Evolutionary conservation across 53 echinoderm and acorn worm species (phyloP).

Genomic region (Mesocentrotus franciscanus): DNA sequence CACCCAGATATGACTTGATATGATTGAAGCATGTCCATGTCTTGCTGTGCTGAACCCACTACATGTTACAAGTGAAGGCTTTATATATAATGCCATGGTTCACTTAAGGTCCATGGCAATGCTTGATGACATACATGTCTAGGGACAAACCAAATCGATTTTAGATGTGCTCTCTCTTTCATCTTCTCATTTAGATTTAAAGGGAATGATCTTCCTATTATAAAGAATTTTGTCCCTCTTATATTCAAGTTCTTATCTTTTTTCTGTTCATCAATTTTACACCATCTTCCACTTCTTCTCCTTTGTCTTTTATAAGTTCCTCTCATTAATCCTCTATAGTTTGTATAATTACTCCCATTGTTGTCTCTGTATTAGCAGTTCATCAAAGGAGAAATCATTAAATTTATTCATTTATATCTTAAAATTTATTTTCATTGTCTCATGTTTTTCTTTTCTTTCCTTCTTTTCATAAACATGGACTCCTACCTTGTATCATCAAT

Average conservation of each 20-base stretch:
- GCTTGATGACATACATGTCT: background rate
- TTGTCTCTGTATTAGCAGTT: background rate
- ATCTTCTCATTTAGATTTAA: background rate
- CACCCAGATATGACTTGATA: background rate
- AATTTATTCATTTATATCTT: background rate
- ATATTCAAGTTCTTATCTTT: background rate
- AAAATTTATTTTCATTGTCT: background rate
- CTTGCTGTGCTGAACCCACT: too few relatives aligned
- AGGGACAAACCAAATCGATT: background rate
- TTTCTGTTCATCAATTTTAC: background rate
- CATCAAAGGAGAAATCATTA: background rate
- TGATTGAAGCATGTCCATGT: background rate
- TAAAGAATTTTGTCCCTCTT: background rate
- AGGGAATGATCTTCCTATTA: background rate
- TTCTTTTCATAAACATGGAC: background rate
- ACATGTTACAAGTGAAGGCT: background rate
- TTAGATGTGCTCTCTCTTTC: background rate
- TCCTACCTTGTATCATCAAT: background rate
- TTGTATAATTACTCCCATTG: too few relatives aligned
- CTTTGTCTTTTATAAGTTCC: background rate
- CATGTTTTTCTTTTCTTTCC: background rate
- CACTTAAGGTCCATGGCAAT: background rate
- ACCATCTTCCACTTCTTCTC: background rate
- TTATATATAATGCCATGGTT: slow-evolving; percentile 1
- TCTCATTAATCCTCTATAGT: too few relatives aligned